Conservation (phyloP, 2,113 vertebrate species). For the Nestor notabilis region DNA sequence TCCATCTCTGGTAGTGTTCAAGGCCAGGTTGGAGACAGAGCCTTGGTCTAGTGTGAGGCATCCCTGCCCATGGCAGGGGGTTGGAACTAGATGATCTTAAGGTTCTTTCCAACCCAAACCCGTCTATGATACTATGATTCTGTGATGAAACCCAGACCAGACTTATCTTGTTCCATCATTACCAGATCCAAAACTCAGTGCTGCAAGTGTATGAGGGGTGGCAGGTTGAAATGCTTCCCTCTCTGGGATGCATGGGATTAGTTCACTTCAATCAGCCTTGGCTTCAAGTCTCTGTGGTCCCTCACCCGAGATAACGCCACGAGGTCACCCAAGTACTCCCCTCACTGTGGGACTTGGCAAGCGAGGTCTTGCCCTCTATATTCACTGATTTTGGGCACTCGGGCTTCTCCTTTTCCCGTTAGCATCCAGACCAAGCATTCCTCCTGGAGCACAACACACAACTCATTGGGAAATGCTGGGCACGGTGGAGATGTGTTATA, state of each 20-base stretch:
- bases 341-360: not conserved
- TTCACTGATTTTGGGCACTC: not conserved
- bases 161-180: not conserved
- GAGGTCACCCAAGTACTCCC: not conserved
- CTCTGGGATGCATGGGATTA: not conserved
- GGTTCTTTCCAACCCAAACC: no score
- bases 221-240: not conserved
- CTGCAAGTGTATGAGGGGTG: not conserved
- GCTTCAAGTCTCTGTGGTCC: not conserved
- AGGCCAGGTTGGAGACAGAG: no score
- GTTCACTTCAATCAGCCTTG: rapidly evolving
- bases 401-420: not conserved
- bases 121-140: not conserved
- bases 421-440: not conserved
- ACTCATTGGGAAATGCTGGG: not conserved
- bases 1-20: no score
- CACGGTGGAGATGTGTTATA: not conserved
- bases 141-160: not conserved
- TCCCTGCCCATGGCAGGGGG: no score
- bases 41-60: no score
- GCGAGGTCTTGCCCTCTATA: rapidly evolving
- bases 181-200: not conserved
- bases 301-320: not conserved
- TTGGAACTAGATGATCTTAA: no score
- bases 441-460: not conserved